Evolutionary conservation across 2,113 vertebrate species (phyloP).

Genomic region (Felis chaus): DNA sequence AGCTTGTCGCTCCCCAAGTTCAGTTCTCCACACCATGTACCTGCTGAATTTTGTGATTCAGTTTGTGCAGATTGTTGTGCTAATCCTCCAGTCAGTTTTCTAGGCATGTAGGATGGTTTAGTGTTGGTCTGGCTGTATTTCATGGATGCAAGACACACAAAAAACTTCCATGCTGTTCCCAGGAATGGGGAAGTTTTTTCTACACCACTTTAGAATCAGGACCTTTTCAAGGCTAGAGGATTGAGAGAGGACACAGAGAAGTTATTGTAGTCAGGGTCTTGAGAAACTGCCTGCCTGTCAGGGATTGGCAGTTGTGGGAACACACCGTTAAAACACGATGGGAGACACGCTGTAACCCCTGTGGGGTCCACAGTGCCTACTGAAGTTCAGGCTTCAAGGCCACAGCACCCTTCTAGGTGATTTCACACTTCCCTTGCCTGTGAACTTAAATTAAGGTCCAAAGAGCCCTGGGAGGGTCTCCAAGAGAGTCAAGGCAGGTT

Average conservation of each 20-base stretch:
- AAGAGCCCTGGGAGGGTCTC: not conserved
- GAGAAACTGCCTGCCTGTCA: not conserved
- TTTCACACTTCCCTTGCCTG: not conserved
- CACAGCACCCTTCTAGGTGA: not conserved
- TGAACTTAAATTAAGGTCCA: not conserved
- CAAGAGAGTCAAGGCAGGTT: not conserved
- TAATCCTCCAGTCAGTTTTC: too few species aligned
- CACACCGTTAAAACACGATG: not conserved
- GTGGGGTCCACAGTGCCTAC: not conserved
- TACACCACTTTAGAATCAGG: not conserved
- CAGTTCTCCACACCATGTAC: too few species aligned
- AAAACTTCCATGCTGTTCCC: too few species aligned
- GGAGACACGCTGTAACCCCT: not conserved
- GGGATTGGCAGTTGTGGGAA: not conserved
- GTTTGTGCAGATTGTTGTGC: too few species aligned
- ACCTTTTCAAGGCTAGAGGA: not conserved
- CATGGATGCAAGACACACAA: too few species aligned
- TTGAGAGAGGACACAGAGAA: not conserved
- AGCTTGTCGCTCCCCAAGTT: too few species aligned
- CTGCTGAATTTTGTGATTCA: too few species aligned
- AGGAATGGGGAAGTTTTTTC: not conserved
- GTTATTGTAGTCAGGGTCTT: not conserved
- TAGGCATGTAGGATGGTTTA: too few species aligned
- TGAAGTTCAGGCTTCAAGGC: not conserved
- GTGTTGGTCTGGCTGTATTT: too few species aligned